phyloP scores from a whole-genome alignment of 2,113 vertebrate genomes.

The Chaenogobius annularis region DNA sequence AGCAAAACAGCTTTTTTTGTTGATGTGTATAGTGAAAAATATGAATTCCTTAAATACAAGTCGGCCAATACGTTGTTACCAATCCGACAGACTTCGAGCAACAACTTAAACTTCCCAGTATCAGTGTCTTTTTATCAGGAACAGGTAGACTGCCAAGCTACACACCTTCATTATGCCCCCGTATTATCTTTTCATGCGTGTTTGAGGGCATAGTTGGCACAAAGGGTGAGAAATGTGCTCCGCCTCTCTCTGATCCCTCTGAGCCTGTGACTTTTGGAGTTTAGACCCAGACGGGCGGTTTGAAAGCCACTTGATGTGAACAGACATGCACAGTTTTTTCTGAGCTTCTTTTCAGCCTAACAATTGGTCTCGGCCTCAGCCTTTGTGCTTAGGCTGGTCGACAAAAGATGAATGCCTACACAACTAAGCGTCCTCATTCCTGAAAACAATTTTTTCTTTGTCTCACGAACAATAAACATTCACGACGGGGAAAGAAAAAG shows the following conservation, averaged over 20 bases:
- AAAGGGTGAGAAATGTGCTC: constrained; percentile 35
- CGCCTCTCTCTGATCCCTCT: constrained; percentile 32
- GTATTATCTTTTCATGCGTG: constrained; percentile 37
- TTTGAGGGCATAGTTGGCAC: constrained; percentile 43
- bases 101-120: not conserved
- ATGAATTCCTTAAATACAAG: no score
- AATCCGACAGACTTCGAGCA: no score
- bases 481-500: not conserved
- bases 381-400: not conserved
- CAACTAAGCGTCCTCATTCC: not conserved
- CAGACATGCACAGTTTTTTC: constrained; percentile 10
- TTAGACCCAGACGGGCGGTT: constrained; percentile 33
- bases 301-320: constrained; percentile 1
- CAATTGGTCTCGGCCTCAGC: not conserved
- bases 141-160: not conserved
- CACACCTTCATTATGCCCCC: constrained; percentile 31
- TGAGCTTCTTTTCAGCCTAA: not conserved
- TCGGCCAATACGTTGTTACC: not conserved
- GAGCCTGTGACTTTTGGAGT: constrained; percentile 56
- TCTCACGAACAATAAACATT: not conserved
- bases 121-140: constrained; percentile 4
- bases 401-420: not conserved
- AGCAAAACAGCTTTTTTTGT: no score
- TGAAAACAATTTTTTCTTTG: not conserved
- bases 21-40: no score